Evolutionary conservation across 2,888 invertebrate species (phyloP).

Genomic region (Diogma glabrata): DNA sequence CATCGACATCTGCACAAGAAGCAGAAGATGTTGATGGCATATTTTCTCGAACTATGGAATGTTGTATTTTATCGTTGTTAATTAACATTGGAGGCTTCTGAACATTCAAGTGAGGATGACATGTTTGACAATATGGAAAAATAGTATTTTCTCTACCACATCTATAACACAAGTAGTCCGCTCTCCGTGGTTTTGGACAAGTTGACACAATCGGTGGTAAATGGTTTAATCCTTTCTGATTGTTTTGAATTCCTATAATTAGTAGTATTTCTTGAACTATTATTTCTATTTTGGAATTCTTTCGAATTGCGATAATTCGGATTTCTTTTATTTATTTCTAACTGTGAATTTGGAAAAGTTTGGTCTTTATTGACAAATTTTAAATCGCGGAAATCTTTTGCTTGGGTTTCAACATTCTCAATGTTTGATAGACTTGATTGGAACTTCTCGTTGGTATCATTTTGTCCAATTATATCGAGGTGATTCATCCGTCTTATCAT

Average conservation of each 20-base stretch:
- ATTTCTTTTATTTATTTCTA: neutral
- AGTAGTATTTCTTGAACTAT: too few relatives aligned
- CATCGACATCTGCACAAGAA: too few relatives aligned
- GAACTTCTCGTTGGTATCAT: neutral
- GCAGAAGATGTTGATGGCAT: neutral
- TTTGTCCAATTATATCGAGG: neutral
- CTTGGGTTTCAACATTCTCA: neutral
- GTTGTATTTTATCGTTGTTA: too few relatives aligned
- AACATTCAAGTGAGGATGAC: neutral
- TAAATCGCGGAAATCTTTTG: neutral
- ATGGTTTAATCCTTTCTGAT: too few relatives aligned
- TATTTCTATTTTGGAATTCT: neutral
- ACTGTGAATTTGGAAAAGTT: neutral
- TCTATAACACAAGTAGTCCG: neutral
- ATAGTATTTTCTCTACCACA: too few relatives aligned
- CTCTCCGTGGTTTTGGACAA: neutral
- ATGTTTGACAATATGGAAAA: neutral
- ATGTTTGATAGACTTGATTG: too few relatives aligned
- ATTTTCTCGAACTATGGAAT: neutral
- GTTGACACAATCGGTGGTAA: too few relatives aligned
- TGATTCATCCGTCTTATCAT: neutral
- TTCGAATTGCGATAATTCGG: neutral
- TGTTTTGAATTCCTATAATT: too few relatives aligned
- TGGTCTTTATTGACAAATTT: neutral
- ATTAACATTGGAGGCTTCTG: too few relatives aligned